A percentile compares a stretch with the other conserved stretches of the same genome.
Conservation (phyloP, 1,140 invertebrate genomes). For the Hyles euphorbiae region DNA sequence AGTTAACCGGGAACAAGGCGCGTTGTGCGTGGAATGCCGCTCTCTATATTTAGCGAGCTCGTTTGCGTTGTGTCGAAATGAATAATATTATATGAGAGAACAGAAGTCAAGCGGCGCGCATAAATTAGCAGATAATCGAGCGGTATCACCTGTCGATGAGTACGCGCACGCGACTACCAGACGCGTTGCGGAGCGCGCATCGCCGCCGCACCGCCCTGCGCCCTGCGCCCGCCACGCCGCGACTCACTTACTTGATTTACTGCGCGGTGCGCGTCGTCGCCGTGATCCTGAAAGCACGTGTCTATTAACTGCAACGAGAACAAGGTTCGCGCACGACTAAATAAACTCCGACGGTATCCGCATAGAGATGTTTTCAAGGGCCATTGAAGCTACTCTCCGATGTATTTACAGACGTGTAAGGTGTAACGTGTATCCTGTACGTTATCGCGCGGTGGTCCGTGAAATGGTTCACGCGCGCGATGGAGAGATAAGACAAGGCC, state of each 20-base stretch:
- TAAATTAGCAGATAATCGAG: constrained; percentile 67
- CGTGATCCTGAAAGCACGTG: constrained; percentile 33
- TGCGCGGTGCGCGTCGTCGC: constrained; percentile 18
- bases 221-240: no score
- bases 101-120: constrained; percentile 57
- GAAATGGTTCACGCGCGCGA: constrained; percentile 52
- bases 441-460: constrained; percentile 38
- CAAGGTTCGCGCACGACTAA: constrained; percentile 26
- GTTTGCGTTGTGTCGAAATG: constrained; percentile 56
- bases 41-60: constrained; percentile 60
- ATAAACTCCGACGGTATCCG: constrained; percentile 41
- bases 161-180: constrained; percentile 42
- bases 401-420: constrained; percentile 49
- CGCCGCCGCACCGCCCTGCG: constrained; percentile 3
- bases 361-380: constrained; percentile 41
- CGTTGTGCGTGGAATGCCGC: constrained; percentile 43
- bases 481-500: constrained; percentile 62
- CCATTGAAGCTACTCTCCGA: constrained; percentile 45
- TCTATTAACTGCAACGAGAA: constrained; percentile 22
- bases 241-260: constrained; percentile 28
- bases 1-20: constrained; percentile 42
- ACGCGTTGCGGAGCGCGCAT: constrained; percentile 5
- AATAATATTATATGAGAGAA: constrained; percentile 60
- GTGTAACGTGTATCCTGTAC: constrained; percentile 39
- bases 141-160: constrained; percentile 52